These are phyloP conservation scores for Zaprionus bogoriensis DNA, from an alignment of 2,888 invertebrate genomes.

Conservation along the genomic window DNA sequence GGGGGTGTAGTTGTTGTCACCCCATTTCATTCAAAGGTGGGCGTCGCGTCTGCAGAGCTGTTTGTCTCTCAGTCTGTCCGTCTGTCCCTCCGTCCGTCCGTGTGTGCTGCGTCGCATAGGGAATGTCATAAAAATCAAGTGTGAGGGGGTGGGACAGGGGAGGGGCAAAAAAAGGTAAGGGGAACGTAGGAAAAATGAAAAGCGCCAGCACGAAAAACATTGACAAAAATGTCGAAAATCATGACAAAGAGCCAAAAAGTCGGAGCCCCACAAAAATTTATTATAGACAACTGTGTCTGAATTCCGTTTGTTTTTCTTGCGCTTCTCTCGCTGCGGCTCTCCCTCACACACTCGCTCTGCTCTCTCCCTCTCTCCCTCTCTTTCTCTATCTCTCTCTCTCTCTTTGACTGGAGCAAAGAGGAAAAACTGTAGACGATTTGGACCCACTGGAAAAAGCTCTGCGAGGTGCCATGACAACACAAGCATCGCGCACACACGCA, in stretches of 20 bases:
- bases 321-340: neutral
- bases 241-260: slow-evolving; percentile 50
- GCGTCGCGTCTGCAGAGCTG: slow-evolving; percentile 26
- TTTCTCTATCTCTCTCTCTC: neutral
- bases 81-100: no score
- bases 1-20: neutral
- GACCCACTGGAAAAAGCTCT: slow-evolving; percentile 56
- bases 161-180: neutral
- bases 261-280: slow-evolving; percentile 44
- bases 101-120: no score
- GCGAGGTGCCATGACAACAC: slow-evolving; percentile 50
- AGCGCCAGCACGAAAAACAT: slow-evolving; percentile 20
- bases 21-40: slow-evolving; percentile 37
- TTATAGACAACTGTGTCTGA: slow-evolving; percentile 69
- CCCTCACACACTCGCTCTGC: neutral
- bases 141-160: neutral
- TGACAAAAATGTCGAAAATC: slow-evolving; percentile 57
- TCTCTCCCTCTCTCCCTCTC: neutral
- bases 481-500: neutral
- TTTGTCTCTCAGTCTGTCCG: no score
- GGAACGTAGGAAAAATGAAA: slow-evolving; percentile 9
- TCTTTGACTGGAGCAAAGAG: neutral
- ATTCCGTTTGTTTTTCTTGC: slow-evolving; percentile 35
- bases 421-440: slow-evolving; percentile 49
- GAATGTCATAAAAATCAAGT: slow-evolving; percentile 65